Base-by-base conservation (phyloP, 2,797 vertebrate species). In the Vultur gryphus region DNA sequence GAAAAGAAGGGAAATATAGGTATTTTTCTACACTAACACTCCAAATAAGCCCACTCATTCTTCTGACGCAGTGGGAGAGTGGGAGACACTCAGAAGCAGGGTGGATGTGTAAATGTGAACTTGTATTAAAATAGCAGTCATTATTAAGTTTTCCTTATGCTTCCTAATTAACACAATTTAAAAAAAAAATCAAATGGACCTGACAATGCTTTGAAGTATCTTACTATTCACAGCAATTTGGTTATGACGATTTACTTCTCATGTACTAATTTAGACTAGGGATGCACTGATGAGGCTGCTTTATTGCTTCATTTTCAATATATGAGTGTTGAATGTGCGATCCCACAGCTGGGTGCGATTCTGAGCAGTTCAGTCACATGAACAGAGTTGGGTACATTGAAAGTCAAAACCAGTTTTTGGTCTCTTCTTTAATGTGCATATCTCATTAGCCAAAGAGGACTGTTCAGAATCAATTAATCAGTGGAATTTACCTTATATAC, bases 111-210 rank as follows among this genome's bases (percentile, higher is more conserved):
- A 85, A 90, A 79, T 83, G 54, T 70, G 75, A 72, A 72, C 83
- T 55, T 75, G 12, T 31, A 84, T 72, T 86, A 93, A 89, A 94
- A 84, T 55, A 92, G 28, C 14, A 89, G 44, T 59, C 62, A 61
- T 72, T 41, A 81, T 90, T 84, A 95, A n/a, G 16, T 44, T 84
- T 95, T 80, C 80, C 51, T 80, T 67, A 37, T 58, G 51, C 51
- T 94, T 88, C 83, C 76, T 90, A 96, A 95, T 96, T 84, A 96
- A 64, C 24, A 83, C 35, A 58, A 54, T 77, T 81, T 26, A 79
- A 20, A 1, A 49, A 71, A 78, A 70, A 11, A 26, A 89, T 19
- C 46, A 71, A 91, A 87, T 59, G 11, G 51, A 83, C 17, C 18
- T 92, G 81, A 54, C 65, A 93, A 35, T 54, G 46, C 17, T 88